Base-by-base conservation (phyloP, 1,140 invertebrate species). In the Carcinoscorpius rotundicauda region DNA sequence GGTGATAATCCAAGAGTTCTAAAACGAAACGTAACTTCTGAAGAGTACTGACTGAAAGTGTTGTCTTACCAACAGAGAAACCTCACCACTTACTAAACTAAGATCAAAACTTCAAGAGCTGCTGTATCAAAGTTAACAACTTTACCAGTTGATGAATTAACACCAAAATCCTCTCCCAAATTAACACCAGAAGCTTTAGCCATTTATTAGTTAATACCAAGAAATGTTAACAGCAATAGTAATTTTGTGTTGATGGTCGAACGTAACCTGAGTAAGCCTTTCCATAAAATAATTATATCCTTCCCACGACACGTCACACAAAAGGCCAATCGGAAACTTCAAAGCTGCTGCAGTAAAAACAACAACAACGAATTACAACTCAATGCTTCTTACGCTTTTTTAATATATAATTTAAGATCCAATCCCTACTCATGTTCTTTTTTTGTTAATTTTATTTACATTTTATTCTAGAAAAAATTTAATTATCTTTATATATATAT, bases 401-500 rank as follows among this genome's bases (percentile, higher is more conserved):
- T 4, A 3, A 56, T 50, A 64, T 49, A 6, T 9, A 10, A 3
- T 6, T 51, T 50, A 50, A 29, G 49, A 58, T 52, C 51, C 52
- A 64, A 58, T 48, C 50, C 3, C 48, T 51, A 10, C 49, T 50
- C n/a, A 11, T 57, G 51, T 57, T 59, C 58, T 3, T 60, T 52
- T 49, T 50, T 61, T 53, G 57, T 56, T 9, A 52, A 51, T 29
- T 29, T 29, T 29, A 29, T 29, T 29, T 29, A 29, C 29, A 29
- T 29, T 29, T 29, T 1, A 1, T 29, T 29, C 11, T 3, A 65
- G 52, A 51, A 61, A 61, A 49, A 61, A 57, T 61, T 57, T 61
- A 61, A 64, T 50, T 64, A 58, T 58, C 58, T 64, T 56, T 58
- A 59, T 52, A 52, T 4, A 52, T 4, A 11, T 29, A 56, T 56